phyloP scores from a whole-genome alignment of 2,113 vertebrate genomes.

The Thermophis baileyi region DNA sequence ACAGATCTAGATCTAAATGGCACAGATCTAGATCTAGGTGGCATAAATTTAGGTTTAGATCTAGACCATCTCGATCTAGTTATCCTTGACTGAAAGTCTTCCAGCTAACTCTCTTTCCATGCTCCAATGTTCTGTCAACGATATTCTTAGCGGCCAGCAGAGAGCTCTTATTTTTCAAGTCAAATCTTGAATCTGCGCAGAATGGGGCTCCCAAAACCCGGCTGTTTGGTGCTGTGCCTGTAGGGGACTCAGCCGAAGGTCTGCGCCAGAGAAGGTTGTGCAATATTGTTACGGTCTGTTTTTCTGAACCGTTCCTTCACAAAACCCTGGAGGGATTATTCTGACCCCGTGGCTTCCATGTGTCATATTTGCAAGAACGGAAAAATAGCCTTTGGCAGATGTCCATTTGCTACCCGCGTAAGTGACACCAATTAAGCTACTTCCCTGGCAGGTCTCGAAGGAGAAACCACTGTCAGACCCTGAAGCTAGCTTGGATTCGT shows the following conservation, averaged over 20 bases:
- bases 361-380: not conserved
- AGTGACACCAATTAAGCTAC: not conserved
- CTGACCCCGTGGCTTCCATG: not conserved
- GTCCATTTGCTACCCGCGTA: not conserved
- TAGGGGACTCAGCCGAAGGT: not conserved
- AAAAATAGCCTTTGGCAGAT: not conserved
- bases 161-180: not conserved
- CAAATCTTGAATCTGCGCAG: not conserved
- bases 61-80: not conserved
- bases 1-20: too few relatives aligned
- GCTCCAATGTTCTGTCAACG: not conserved
- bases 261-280: not conserved
- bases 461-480: not conserved
- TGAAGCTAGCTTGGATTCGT: not conserved
- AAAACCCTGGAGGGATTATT: not conserved
- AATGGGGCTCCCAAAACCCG: not conserved
- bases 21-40: too few relatives aligned
- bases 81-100: not conserved
- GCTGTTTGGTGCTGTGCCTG: too few relatives aligned
- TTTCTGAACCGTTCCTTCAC: too few relatives aligned
- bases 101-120: not conserved
- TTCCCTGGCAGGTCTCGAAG: not conserved
- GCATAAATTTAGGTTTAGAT: too few relatives aligned
- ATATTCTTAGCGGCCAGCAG: not conserved
- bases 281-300: not conserved